A percentile compares a stretch with the other conserved stretches of the same genome.
Conservation (phyloP, 2,797 vertebrate genomes). For the Anguilla obscura region DNA sequence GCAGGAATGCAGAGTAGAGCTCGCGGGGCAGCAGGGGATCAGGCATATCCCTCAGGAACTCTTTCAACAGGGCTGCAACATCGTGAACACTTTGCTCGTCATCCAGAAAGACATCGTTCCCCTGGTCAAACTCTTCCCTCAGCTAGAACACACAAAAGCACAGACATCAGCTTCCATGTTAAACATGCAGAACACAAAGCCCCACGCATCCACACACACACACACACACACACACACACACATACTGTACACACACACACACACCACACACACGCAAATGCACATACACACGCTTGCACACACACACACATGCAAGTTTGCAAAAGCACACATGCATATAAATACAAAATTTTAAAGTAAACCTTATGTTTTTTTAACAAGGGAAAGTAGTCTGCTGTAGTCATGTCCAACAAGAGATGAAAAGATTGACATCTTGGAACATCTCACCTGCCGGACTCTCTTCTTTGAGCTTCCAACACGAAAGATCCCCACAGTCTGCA, state of each 20-base stretch:
- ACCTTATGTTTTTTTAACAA: not conserved
- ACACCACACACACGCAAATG: slow-evolving; percentile 4
- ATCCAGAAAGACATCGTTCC: slow-evolving; percentile 80
- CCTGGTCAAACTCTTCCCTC: slow-evolving; percentile 83
- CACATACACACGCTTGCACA: not conserved
- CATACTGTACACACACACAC: not conserved
- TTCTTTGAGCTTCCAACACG: slow-evolving; percentile 85
- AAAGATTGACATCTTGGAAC: slow-evolving; percentile 35
- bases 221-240: slow-evolving; percentile 18
- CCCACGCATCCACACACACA: not conserved
- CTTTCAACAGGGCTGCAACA: slow-evolving; percentile 88
- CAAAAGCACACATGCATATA: not conserved
- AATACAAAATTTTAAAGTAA: not conserved
- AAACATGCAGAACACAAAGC: not conserved
- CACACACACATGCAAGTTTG: slow-evolving; percentile 19
- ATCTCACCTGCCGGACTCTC: slow-evolving; percentile 84
- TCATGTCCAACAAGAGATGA: not conserved
- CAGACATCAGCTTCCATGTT: not conserved
- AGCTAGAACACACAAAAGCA: slow-evolving; percentile 65
- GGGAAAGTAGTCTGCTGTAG: not conserved
- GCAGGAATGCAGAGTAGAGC: slow-evolving; percentile 86
- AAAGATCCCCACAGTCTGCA: slow-evolving; percentile 88
- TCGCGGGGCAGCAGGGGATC: slow-evolving; percentile 85
- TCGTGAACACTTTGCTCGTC: slow-evolving; percentile 87
- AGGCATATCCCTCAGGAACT: slow-evolving; percentile 86